Percentiles rank a stretch among this genome's conserved stretches.
Evolutionary conservation across 2,113 vertebrate genomes (phyloP).

Genomic region (Alectura lathami): DNA sequence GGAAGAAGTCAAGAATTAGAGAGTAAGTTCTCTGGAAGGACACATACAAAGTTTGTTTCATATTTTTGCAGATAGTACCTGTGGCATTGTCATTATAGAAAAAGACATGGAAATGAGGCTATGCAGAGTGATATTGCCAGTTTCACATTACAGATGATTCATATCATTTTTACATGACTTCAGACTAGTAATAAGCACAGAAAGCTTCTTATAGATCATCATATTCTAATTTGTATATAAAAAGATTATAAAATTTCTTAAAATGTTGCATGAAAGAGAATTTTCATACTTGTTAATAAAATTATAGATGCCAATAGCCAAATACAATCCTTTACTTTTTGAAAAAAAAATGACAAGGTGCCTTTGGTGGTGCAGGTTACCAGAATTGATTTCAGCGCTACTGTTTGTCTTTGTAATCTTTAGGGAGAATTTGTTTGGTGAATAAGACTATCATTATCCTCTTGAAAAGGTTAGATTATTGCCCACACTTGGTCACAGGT

Average conservation of each 20-base stretch:
- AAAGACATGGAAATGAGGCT: background rate
- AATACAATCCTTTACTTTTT: background rate
- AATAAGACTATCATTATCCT: background rate
- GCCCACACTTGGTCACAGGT: background rate
- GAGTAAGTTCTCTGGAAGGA: background rate
- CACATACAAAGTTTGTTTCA: background rate
- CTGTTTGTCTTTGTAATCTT: constrained; percentile 9
- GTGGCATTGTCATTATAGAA: background rate
- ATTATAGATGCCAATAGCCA: background rate
- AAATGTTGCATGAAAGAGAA: background rate
- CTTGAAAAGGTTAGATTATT: background rate
- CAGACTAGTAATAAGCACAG: background rate
- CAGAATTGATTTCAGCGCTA: background rate
- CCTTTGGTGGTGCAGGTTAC: background rate
- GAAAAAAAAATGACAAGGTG: background rate
- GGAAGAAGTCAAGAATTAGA: background rate
- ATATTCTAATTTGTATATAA: background rate
- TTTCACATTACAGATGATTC: background rate
- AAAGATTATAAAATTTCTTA: background rate
- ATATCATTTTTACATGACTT: background rate
- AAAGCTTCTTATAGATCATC: background rate
- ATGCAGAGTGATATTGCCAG: constrained; percentile 3
- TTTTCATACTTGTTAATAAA: background rate
- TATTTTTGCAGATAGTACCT: background rate
- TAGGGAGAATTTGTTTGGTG: background rate